Conservation (phyloP, 1,140 invertebrate species). For the Campodea augens region DNA sequence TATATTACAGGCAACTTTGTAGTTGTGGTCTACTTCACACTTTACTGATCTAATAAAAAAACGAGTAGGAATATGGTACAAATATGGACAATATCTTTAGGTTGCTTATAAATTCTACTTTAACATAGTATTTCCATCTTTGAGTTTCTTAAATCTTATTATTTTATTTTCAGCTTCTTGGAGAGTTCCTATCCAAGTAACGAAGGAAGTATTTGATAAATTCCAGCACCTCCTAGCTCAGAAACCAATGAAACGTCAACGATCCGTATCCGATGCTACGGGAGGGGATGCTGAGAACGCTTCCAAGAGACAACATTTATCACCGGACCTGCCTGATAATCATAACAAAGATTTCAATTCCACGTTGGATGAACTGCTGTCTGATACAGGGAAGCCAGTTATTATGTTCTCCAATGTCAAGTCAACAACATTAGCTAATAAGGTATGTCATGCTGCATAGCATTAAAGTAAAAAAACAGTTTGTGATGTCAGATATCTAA, state of each 20-base stretch:
- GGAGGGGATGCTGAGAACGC: neutral
- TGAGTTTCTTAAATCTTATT: neutral
- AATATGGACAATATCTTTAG: too few species aligned
- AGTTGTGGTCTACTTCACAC: too few species aligned
- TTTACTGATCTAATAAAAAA: too few species aligned
- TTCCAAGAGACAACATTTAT: neutral
- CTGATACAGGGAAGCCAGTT: too few species aligned
- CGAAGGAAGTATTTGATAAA: slow-evolving; percentile 63
- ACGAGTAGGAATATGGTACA: too few species aligned
- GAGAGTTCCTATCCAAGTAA: slow-evolving; percentile 77
- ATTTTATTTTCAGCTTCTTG: slow-evolving; percentile 47
- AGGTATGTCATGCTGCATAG: too few species aligned
- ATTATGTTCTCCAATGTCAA: neutral
- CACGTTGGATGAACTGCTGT: too few species aligned
- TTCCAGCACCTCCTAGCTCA: slow-evolving; percentile 31
- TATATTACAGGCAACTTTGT: too few species aligned
- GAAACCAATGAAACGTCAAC: neutral
- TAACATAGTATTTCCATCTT: too few species aligned
- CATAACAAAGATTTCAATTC: neutral
- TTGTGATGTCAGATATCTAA: too few species aligned
- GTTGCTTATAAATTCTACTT: too few species aligned
- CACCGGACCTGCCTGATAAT: neutral
- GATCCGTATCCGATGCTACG: neutral
- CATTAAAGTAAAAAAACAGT: slow-evolving; percentile 31
- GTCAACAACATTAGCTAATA: neutral